Evolutionary conservation across 2,888 invertebrate species (phyloP).

Genomic region (Thysanoteuthis rhombus): DNA sequence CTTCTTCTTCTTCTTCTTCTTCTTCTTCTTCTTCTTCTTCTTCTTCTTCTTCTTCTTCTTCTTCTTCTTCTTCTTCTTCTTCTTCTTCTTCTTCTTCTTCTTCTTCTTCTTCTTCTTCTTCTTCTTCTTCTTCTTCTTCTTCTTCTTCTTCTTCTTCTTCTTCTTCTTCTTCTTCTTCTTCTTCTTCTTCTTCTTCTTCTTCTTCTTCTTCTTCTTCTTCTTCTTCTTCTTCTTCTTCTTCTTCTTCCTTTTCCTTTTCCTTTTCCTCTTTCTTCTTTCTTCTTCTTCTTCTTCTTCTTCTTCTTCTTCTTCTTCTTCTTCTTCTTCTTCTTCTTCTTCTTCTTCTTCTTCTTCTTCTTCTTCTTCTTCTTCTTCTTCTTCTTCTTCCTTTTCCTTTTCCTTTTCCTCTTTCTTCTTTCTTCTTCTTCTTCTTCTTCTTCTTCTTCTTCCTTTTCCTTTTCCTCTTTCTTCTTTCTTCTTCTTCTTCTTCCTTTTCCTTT

Average conservation of each 20-base stretch:
- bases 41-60: neutral
- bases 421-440: too few species aligned
- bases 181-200: neutral
- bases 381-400: too few species aligned
- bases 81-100: neutral
- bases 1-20: neutral
- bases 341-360: too few species aligned
- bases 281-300: too few species aligned
- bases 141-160: neutral
- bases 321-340: too few species aligned
- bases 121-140: too few species aligned
- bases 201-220: neutral
- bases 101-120: neutral
- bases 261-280: constrained; percentile 2
- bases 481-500: too few species aligned
- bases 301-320: too few species aligned
- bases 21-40: neutral
- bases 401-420: too few species aligned
- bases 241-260: constrained; percentile 63
- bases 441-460: too few species aligned
- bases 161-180: neutral
- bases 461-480: too few species aligned
- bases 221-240: constrained; percentile 27
- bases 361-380: too few species aligned
- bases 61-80: neutral